Evolutionary conservation across 64 coral and sea anemone species (phyloP).

Genomic region (Actinia equina): DNA sequence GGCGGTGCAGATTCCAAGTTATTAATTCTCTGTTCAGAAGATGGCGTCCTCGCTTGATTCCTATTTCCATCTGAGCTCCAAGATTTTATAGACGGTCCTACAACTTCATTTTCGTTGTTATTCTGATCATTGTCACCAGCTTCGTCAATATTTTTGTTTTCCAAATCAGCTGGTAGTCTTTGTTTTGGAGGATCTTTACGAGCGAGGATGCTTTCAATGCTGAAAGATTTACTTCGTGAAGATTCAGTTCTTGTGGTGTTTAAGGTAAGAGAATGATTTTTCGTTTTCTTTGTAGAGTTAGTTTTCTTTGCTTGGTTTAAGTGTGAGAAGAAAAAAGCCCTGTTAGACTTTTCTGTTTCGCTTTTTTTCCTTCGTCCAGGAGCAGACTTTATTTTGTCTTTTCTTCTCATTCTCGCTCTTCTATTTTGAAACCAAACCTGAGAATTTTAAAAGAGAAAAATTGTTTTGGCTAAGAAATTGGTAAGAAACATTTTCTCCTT

Average conservation of each 20-base stretch:
- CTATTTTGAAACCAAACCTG: constrained; percentile 96
- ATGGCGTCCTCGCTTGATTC: too few species aligned
- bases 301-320: not conserved
- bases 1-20: too few species aligned
- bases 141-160: not conserved
- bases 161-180: not conserved
- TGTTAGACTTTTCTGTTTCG: constrained; percentile 53
- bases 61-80: too few species aligned
- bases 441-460: not conserved
- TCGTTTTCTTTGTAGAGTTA: not conserved
- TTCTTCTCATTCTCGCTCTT: constrained; percentile 72
- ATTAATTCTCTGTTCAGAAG: too few species aligned
- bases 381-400: constrained; percentile 73
- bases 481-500: too few species aligned
- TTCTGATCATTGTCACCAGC: not conserved
- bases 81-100: not conserved
- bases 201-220: constrained; percentile 57
- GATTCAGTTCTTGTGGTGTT: not conserved
- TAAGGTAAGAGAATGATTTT: not conserved
- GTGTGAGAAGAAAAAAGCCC: not conserved
- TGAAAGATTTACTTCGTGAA: constrained; percentile 25
- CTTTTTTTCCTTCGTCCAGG: constrained; percentile 81
- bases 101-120: not conserved
- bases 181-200: constrained; percentile 52
- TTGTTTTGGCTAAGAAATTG: not conserved